Base-by-base conservation (phyloP, 2,888 invertebrate species). In the Allygus modestus region DNA sequence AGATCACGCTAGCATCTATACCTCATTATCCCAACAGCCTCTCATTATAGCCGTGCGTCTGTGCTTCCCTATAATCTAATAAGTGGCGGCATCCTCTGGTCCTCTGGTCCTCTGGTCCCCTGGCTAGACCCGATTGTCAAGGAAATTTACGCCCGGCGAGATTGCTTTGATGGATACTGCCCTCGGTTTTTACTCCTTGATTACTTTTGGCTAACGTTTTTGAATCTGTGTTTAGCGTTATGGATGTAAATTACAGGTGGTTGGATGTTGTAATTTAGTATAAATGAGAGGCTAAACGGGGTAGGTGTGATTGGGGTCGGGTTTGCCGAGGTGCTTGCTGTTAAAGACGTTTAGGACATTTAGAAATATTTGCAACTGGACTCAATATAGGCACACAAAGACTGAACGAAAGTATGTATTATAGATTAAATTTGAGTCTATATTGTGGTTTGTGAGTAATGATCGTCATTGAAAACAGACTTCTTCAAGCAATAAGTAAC, bases 51-150 rank as follows among this genome's bases (percentile, higher is more conserved):
- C 37, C 71, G 37, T 71, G 71, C 71, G 71, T 15, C 77, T 46
- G n/a, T 51, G 11, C 77, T 28, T 77, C 77, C 46, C 77, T 77
- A 41, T 77, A 77, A 51, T 77, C 77, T 77, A 77, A 77, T 77
- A 51, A 51, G 77, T 17, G 77, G 77, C 77, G 77, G 46, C 77
- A 9, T 5, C 33, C 61, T 23, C n/a, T 61, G 54, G 20, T 65
- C 71, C 71, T 5, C 31, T 23, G 23, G 61, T 61, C 61, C 23
- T 1, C 15, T 15, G 5, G 61, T 23, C 61, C 61, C 61, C 23
- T 58, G 58, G 58, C 23, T 4, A 20, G 73, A 41, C 41, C 73
- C 77, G 46, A 71, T 71, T 71, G 71, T 77, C 51, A 51, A 28
- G 77, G 26, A 46, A 77, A 51, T 77, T 77, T 77, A 77, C 77